Evolutionary conservation across 2,888 invertebrate genomes (phyloP), one percentile per base, ranked within the genome.

Genomic region (Nomada ferruginata): DNA sequence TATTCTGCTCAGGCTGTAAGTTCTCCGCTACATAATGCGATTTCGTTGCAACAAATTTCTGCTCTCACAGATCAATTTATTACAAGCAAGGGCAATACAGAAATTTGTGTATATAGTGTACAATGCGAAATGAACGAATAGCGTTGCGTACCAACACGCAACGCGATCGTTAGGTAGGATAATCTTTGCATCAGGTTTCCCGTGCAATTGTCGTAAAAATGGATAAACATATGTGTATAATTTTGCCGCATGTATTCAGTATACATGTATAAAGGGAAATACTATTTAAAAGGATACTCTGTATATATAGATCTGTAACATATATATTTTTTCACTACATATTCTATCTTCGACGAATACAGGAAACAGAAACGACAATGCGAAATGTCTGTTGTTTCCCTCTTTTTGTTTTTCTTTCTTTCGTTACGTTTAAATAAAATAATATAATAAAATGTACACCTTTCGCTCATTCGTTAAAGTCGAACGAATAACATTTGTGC

Each of bases 321-420:
- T 88, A 87, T 88, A 87, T 91, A 91, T 89, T 91, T 91, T 91
- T 91, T 69, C 88, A 90, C 86, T 85, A 85, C 85, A 91, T 89
- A 90, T 90, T 89, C 88, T 87, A 84, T 87, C 81, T 77, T 71
- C 86, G 83, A 87, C 82, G 68, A 83, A 74, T 69, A 29, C 63
- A 15, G 36, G 23, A 36, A 78, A 82, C 29, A 77, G 11, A 61
- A 74, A 57, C 26, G 47, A 53, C 13, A 63, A 36, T 47, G n/a
- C 64, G 50, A 55, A 69, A 63, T 36, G 36, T 36, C 63, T 13
- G 29, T 72, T 68, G 53, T 29, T 20, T 52, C n/a, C 60, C 29
- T 52, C 23, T 64, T 60, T 36, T 9, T 13, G 15, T 7, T 53
- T 23, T 23, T 23, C 11, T 29, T 18, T 69, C 18, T 60, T 7